These are phyloP conservation scores for Chelon auratus DNA, from an alignment of 2,797 vertebrate genomes.

Conservation along the genomic window DNA sequence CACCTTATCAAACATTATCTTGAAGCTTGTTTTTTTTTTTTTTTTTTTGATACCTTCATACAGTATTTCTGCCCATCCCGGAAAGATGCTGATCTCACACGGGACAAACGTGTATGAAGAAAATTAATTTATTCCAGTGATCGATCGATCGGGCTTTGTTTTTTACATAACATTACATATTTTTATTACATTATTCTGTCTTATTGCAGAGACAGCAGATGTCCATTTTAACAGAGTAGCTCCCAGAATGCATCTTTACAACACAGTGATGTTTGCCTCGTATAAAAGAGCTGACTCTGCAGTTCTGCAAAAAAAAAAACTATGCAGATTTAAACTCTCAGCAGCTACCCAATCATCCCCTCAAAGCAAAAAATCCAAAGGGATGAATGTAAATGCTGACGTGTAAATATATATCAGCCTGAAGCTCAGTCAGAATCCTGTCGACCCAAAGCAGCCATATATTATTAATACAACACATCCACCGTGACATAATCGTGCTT, in stretches of 20 bases:
- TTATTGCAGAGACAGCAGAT: too few species aligned
- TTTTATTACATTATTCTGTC: too few species aligned
- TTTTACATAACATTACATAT: too few species aligned
- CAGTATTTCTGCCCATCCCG: too few species aligned
- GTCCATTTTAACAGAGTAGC: neutral
- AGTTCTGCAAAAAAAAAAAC: neutral
- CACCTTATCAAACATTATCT: too few species aligned
- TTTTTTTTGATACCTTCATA: too few species aligned
- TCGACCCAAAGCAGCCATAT: slow-evolving; percentile 1
- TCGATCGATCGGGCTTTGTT: too few species aligned
- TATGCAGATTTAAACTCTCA: slow-evolving; percentile 14
- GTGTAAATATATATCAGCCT: too few species aligned
- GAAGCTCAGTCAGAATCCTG: slow-evolving; percentile 8
- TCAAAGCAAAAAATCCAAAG: neutral
- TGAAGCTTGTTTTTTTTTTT: too few species aligned
- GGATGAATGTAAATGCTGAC: slow-evolving; percentile 4
- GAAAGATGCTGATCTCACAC: too few species aligned
- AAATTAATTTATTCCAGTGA: too few species aligned
- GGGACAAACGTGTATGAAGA: too few species aligned
- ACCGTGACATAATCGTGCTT: slow-evolving; percentile 1
- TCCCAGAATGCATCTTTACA: slow-evolving; percentile 17
- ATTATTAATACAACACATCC: slow-evolving; percentile 4
- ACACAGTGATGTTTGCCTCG: neutral
- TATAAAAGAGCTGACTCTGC: slow-evolving; percentile 17
- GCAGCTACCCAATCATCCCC: slow-evolving; percentile 6